Conservation (phyloP, 2,888 invertebrate species). For the Girardia tigrina region DNA sequence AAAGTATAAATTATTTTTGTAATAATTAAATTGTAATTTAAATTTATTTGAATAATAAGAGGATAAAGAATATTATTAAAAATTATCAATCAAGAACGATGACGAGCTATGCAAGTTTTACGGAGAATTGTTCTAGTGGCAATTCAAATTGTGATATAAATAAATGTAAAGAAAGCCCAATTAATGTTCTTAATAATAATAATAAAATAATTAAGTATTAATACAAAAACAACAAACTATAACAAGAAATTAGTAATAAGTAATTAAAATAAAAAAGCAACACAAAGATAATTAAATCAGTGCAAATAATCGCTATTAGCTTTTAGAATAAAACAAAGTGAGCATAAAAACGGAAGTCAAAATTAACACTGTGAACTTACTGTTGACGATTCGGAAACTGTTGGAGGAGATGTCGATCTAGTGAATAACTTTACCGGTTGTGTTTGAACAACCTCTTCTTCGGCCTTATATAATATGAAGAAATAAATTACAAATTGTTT, state of each 20-base stretch:
- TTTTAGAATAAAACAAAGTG: not conserved
- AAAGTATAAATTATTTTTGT: too few species aligned
- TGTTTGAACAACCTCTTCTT: not conserved
- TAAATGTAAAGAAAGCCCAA: too few species aligned
- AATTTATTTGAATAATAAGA: too few species aligned
- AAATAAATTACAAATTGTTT: not conserved
- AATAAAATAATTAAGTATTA: too few species aligned
- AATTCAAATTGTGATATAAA: too few species aligned
- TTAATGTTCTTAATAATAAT: too few species aligned
- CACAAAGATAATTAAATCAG: not conserved
- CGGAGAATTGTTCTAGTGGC: too few species aligned
- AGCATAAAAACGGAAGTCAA: not conserved
- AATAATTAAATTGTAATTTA: too few species aligned
- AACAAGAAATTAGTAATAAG: not conserved
- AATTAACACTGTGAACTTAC: not conserved
- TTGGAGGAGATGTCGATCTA: not conserved
- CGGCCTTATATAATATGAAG: not conserved
- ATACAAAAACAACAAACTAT: not conserved
- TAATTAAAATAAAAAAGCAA: not conserved
- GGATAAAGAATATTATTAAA: too few species aligned
- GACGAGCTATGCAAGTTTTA: too few species aligned
- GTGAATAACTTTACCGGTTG: not conserved
- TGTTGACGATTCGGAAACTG: not conserved
- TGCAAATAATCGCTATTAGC: too few species aligned
- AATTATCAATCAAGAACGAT: too few species aligned